These are phyloP conservation scores for Lithophane leautieri DNA, from an alignment of 2,888 invertebrate genomes.

Conservation along the genomic window DNA sequence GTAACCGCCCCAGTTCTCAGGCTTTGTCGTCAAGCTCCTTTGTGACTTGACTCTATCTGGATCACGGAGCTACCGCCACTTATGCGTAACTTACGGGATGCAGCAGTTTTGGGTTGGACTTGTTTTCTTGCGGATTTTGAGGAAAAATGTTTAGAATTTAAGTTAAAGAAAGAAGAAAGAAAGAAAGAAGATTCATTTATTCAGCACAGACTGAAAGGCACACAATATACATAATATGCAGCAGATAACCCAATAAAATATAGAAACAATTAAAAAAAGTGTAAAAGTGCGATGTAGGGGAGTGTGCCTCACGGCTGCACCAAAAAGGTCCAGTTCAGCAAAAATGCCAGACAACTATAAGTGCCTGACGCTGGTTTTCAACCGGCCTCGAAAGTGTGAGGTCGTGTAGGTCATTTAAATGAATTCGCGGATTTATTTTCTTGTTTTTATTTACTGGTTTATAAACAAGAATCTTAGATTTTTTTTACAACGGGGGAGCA, in stretches of 20 bases:
- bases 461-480: neutral
- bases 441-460: neutral
- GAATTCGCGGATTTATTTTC: neutral
- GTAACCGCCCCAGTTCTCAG: slow-evolving; percentile 81
- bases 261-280: no score
- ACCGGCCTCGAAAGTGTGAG: no score
- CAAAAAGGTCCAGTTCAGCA: no score
- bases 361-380: no score
- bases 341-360: no score
- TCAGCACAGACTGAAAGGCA: no score
- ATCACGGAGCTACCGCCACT: slow-evolving; percentile 71
- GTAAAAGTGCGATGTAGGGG: no score
- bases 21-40: slow-evolving; percentile 75
- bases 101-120: slow-evolving; percentile 34
- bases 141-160: neutral
- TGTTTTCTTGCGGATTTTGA: slow-evolving; percentile 36
- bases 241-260: no score
- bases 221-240: no score
- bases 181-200: no score
- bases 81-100: slow-evolving; percentile 57
- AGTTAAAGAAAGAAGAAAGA: no score
- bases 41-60: slow-evolving; percentile 77
- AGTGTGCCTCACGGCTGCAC: no score
- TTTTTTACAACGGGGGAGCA: neutral
- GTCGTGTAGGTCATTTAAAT: neutral